These are phyloP conservation scores for Battus philenor DNA, from an alignment of 1,140 invertebrate genomes.

Conservation along the genomic window DNA sequence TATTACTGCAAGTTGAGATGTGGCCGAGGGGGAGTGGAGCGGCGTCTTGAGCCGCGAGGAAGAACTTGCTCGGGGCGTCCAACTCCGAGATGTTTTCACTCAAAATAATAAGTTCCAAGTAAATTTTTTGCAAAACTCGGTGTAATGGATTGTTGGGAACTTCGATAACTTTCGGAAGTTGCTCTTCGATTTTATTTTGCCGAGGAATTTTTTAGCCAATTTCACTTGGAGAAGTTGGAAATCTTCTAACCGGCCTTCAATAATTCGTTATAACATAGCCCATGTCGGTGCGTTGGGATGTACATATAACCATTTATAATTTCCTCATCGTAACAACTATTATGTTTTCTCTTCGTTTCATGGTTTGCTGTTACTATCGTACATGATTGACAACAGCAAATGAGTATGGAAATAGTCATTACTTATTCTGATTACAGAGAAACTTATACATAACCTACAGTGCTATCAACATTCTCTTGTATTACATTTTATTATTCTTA, in stretches of 20 bases:
- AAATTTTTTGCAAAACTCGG: conserved; percentile 72
- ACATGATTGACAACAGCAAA: no score
- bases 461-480: no score
- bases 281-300: conserved; percentile 3
- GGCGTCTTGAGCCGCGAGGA: conserved; percentile 14
- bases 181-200: conserved; percentile 70
- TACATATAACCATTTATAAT: conserved; percentile 4
- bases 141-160: conserved; percentile 73
- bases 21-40: conserved; percentile 22
- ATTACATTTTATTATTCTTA: no score
- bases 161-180: conserved; percentile 75
- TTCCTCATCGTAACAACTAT: background rate
- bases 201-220: conserved; percentile 73
- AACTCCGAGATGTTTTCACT: conserved; percentile 70
- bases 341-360: no score
- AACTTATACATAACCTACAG: no score
- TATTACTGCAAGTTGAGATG: conserved; percentile 10
- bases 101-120: conserved; percentile 73
- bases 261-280: conserved; percentile 20
- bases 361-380: no score
- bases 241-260: conserved; percentile 65
- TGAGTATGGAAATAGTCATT: no score
- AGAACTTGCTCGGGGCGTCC: conserved; percentile 47
- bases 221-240: conserved; percentile 66
- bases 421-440: no score